Percentiles rank a stretch among this genome's conserved stretches.
Conservation (phyloP, 2,113 vertebrate genomes). For the Psilopsiagon aurifrons region DNA sequence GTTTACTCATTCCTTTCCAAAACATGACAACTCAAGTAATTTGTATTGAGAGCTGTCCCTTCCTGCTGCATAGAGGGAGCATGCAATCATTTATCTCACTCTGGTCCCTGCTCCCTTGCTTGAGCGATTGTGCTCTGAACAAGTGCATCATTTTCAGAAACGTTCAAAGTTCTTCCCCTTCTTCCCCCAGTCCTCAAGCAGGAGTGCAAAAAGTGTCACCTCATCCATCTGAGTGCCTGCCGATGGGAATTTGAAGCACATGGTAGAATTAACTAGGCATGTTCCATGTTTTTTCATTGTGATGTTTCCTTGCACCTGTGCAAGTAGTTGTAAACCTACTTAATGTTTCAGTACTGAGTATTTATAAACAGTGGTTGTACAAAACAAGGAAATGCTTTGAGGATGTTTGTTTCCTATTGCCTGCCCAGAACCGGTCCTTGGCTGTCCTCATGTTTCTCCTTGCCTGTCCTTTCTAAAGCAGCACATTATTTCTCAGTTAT, state of each 20-base stretch:
- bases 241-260: background rate
- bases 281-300: background rate
- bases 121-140: background rate
- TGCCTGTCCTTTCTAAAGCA: background rate
- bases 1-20: background rate
- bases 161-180: background rate
- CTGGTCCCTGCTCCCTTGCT: background rate
- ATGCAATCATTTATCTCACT: background rate
- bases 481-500: background rate
- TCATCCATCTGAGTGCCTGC: background rate
- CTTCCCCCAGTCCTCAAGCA: background rate
- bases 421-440: background rate
- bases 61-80: background rate
- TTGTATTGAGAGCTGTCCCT: slow-evolving; percentile 1
- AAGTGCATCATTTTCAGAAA: background rate
- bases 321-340: background rate
- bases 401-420: background rate
- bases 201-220: background rate
- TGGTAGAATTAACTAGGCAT: background rate
- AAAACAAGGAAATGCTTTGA: background rate
- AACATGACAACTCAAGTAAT: background rate
- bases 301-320: background rate
- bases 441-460: background rate
- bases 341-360: background rate
- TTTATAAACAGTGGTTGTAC: background rate